Base-by-base conservation (phyloP, 2,797 vertebrate species). In the Octomys mimax region DNA sequence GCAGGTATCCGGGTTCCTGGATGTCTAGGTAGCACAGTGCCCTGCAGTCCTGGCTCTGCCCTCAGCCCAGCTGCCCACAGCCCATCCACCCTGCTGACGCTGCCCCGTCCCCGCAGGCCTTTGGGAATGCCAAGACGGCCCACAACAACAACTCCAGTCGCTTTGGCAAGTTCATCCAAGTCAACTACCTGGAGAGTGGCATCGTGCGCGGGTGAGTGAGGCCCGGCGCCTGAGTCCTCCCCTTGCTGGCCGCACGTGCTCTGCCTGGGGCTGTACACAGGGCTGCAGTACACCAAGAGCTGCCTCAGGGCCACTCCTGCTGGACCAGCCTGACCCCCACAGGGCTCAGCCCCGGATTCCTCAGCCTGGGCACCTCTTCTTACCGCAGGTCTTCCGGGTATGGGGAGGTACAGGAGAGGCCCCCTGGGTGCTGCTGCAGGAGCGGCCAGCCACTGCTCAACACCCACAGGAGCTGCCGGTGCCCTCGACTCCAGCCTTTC, bases 141-240 rank as follows among this genome's bases (percentile, higher is more conserved):
- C 99, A 99, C 98, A 99, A 99, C 98, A 99, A 99, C 98, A 99
- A 99, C 98, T 99, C 99, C 97, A 99, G 99, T 97, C 99, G 99
- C 52, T 99, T 99, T 77, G 99, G 99, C 85, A 99, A 99, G 98
- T 99, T 99, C 98, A 99, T 99, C 98, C 99, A 99, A 98, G 99
- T 99, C 97, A 99, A 99, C 98, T 99, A 99, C 96, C 99, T 99
- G 95, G 99, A 99, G 98, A 99, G 98, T 2, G 99, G 99, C 26
- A 99, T 99, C 54, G 99, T 99, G 95, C 98, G 99, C 96, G 99
- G 99, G 99, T 99, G 93, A 96, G 97, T 87, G 19, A 6, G 33
- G 16, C 18, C 66, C 7, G 0, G 61, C 22, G 7, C 90, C 8
- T 4, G 2, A 9, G 18, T 33, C 85, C 62, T 5, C 11, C 26